Base-by-base conservation (phyloP, 2,888 invertebrate genomes). In the Eupeodes latifasciatus region DNA sequence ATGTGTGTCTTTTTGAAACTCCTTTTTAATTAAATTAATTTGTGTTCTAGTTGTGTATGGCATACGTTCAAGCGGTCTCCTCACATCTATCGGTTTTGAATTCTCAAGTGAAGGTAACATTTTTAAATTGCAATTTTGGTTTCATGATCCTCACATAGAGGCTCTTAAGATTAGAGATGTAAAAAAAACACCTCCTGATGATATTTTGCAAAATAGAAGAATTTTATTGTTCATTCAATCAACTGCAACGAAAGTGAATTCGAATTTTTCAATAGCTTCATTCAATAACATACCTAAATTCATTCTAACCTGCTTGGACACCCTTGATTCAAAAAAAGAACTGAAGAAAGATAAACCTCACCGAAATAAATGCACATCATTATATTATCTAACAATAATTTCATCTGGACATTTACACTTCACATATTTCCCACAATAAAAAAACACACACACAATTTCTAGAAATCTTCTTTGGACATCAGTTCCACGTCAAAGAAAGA, bases 401-500 rank as follows among this genome's bases (percentile, higher is more conserved):
- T 67, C 85, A 79, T 77, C 81, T 88, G 88, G 88, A 88, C 88
- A 81, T 81, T 85, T 81, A 88, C 88, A 88, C 87, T 85, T 44
- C 53, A 72, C 47, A 72, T 47, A 59, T 16, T 72, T 77, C 57
- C 59, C 44, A 88, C 88, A 88, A 62, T 10, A 47, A 47, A 47
- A 3, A 49, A 14, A 64, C 47, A 19, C 6, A 7, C 14, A 11
- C 1, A 36, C 4, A 64, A 59, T 57, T 61, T 66, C 53, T 44
- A 19, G 49, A 59, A 61, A 62, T 69, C 47, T 80, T 71, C 55
- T 53, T 85, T 84, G 76, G 67, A 88, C 81, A 88, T 88, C 88
- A 88, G 88, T 88, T 88, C 88, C 84, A 88, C 88, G 88, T 88
- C 88, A 84, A 85, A 88, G 88, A 88, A 88, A 88, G 84, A 88